phyloP scores from a whole-genome alignment of 2,888 invertebrate genomes.

The Drosophila macrospina region DNA sequence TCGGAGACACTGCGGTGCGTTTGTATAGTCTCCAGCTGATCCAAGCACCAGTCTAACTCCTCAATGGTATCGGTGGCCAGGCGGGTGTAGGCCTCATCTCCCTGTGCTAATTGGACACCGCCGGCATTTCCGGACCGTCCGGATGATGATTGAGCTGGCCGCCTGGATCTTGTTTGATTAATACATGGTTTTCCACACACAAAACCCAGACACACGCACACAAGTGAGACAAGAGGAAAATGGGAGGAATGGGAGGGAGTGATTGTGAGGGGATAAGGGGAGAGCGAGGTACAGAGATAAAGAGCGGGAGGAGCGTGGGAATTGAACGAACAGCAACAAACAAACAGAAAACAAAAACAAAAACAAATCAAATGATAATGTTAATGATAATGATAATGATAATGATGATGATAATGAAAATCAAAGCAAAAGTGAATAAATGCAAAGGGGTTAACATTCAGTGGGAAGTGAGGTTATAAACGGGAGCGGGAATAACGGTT shows the following conservation, averaged over 20 bases:
- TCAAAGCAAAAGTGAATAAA: constrained; percentile 10
- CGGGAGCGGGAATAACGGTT: background rate
- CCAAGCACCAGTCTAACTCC: constrained; percentile 99
- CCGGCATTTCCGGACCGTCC: constrained; percentile 73
- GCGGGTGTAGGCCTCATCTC: constrained; percentile 96
- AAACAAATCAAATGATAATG: constrained; percentile 3
- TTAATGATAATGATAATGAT: background rate
- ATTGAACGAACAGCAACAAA: constrained; percentile 34
- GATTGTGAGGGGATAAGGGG: background rate
- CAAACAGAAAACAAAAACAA: constrained; percentile 18
- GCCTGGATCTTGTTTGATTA: constrained; percentile 85
- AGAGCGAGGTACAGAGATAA: background rate
- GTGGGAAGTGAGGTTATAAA: background rate
- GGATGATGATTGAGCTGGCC: constrained; percentile 84
- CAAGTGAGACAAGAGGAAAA: constrained; percentile 28
- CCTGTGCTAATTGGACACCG: constrained; percentile 86
- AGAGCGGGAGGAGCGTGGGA: background rate
- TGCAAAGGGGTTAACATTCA: constrained; percentile 12
- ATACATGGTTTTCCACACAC: constrained; percentile 77
- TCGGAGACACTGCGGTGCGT: constrained; percentile 99
- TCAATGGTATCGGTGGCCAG: constrained; percentile 98
- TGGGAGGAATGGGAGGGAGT: background rate
- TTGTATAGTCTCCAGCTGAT: constrained; percentile 99
- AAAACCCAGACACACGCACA: constrained; percentile 50
- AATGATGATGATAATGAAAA: background rate